Percentiles rank a stretch among this genome's conserved stretches.
Evolutionary conservation across 92 coral and sea anemone species (phyloP).

Genomic region (Palythoa grandis): DNA sequence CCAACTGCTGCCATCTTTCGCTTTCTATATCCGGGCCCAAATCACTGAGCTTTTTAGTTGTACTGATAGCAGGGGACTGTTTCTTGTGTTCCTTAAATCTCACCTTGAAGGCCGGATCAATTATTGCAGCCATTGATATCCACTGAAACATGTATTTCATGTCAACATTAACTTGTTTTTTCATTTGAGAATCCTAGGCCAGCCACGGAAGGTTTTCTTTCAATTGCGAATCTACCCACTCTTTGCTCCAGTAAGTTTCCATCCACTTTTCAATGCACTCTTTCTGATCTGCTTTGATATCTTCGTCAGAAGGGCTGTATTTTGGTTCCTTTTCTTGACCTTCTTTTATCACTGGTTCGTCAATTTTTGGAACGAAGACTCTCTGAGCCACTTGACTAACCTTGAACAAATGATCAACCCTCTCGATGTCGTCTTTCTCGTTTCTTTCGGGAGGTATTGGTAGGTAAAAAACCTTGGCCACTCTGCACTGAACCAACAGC

Average conservation of each 20-base stretch:
- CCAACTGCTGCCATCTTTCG: conserved; percentile 47
- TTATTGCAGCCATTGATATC: conserved; percentile 62
- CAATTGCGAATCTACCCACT: conserved; percentile 49
- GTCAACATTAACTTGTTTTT: conserved; percentile 39
- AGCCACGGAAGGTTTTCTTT: conserved; percentile 65
- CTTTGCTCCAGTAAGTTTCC: not conserved
- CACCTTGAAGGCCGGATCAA: conserved; percentile 30
- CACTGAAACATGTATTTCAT: conserved; percentile 61
- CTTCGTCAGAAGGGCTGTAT: not conserved
- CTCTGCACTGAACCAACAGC: conserved; percentile 71
- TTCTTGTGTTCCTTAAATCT: not conserved
- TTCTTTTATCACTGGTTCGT: conserved; percentile 1
- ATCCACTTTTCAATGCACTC: not conserved
- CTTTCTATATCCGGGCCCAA: not conserved
- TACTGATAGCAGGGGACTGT: not conserved
- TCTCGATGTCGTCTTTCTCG: conserved; percentile 23
- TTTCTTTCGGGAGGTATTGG: conserved; percentile 66
- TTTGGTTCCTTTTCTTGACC: not conserved
- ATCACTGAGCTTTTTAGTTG: too few species aligned
- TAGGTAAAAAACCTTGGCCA: conserved; percentile 60
- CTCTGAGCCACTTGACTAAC: too few species aligned
- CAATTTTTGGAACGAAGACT: conserved; percentile 56
- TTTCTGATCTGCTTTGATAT: not conserved
- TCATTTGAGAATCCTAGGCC: conserved; percentile 56
- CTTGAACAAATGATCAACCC: too few species aligned